Evolutionary conservation across 2,113 vertebrate species (phyloP).

Genomic region (Elephantulus edwardii): DNA sequence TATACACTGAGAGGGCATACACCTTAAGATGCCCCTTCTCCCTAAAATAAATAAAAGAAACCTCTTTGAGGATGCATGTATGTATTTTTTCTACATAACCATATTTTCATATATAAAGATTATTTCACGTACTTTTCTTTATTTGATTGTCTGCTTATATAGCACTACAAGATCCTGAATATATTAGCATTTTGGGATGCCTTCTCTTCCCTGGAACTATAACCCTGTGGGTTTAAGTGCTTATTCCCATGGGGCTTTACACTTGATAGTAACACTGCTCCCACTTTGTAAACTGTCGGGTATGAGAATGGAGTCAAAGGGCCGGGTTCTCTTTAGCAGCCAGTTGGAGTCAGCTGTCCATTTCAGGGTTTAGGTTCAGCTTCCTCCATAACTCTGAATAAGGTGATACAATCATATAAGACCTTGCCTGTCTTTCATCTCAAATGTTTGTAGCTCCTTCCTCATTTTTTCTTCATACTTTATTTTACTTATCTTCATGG

Average conservation of each 20-base stretch:
- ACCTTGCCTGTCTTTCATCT: constrained; percentile 71
- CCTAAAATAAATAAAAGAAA: constrained; percentile 1
- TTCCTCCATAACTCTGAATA: constrained; percentile 50
- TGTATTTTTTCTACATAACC: constrained; percentile 63
- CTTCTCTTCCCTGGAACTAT: background rate
- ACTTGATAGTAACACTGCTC: constrained; percentile 75
- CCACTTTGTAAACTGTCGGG: constrained; percentile 13
- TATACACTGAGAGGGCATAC: background rate
- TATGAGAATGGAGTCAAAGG: constrained; percentile 12
- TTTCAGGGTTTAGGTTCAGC: constrained; percentile 63
- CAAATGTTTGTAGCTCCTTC: constrained; percentile 45
- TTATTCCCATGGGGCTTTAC: constrained; percentile 54
- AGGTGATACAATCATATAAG: constrained; percentile 68
- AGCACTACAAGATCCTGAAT: background rate
- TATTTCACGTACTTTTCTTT: constrained; percentile 42
- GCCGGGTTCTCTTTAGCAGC: constrained; percentile 39
- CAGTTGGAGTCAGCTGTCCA: background rate
- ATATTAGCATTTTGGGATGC: background rate
- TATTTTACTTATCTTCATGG: constrained; percentile 12
- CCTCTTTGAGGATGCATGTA: constrained; percentile 18
- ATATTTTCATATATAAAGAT: constrained; percentile 75
- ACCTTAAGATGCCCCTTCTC: too few relatives aligned
- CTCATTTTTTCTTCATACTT: constrained; percentile 4
- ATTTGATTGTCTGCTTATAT: constrained; percentile 43
- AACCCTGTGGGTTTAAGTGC: background rate